Evolutionary conservation across 1,140 invertebrate genomes (phyloP), one percentile per base, ranked within the genome.

Genomic region (Meloidogyne hapla): DNA sequence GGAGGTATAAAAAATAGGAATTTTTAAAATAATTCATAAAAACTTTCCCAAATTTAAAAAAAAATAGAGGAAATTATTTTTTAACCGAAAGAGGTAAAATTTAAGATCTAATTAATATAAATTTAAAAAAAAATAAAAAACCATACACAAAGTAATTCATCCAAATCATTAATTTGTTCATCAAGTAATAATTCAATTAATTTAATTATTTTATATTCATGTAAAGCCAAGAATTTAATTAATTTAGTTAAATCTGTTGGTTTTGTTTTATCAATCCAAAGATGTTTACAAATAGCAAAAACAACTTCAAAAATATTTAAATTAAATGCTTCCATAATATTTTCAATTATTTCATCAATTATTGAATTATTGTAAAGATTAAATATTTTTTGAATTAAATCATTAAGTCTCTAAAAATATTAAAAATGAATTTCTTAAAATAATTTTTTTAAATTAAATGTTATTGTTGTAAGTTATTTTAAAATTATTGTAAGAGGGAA

Each of bases 281-380:
- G 15, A 69, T 45, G 45, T 56, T 64, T 62, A 40, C 70, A 73
- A 26, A 73, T 61, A 25, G 70, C 42, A 3, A 63, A 61, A 40
- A 73, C 21, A 73, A 73, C 42, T n/a, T 73, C 45, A 63, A 61
- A 73, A 42, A 23, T 42, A 2, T 73, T 48, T 21, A 73, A 64
- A 12, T 4, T 21, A 13, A 61, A 62, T 62, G n/a, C 56, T 12
- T 23, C 23, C 42, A 73, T 28, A 15, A 63, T 73, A 38, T 73
- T 21, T 56, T 21, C 18, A n/a, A 56, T 56, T n/a, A 56, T 56
- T 56, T 56, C 48, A 56, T 56, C 48, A 56, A 15, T 56, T 15
- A 6, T 56, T 56, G 48, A 56, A 56, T 56, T 56, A n/a, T n/a
- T 56, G 48, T 56, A 56, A 21, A 1, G 5, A 56, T 56, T 56